These are phyloP conservation scores for Callimico goeldii DNA, from an alignment of 2,797 vertebrate genomes.

Conservation along the genomic window DNA sequence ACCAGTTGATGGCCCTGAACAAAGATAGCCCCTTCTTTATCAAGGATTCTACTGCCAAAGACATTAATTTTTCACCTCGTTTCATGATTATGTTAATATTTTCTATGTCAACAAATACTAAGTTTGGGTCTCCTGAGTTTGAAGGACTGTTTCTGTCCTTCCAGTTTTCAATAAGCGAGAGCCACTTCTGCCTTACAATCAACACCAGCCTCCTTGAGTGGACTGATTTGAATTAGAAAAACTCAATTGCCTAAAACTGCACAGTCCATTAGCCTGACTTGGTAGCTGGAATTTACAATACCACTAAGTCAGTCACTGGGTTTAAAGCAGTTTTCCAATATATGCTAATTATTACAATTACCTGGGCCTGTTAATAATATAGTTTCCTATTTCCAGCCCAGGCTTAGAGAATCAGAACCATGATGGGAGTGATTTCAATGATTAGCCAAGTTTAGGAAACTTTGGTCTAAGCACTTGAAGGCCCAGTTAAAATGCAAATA, in stretches of 20 bases:
- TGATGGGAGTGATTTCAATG: neutral
- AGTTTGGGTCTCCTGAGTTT: neutral
- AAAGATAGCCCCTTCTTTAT: neutral
- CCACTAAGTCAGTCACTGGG: neutral
- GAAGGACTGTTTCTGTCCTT: neutral
- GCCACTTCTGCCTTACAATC: neutral
- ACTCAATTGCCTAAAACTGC: neutral
- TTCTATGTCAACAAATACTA: neutral
- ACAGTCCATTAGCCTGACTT: neutral
- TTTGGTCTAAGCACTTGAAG: neutral
- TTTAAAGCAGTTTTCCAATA: neutral
- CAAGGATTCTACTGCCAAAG: neutral
- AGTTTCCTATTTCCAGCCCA: neutral
- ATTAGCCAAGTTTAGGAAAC: conserved; percentile 14
- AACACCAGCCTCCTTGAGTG: neutral
- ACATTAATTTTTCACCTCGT: neutral
- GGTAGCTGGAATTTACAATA: neutral
- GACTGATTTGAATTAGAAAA: neutral
- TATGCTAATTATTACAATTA: neutral
- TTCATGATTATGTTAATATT: neutral
- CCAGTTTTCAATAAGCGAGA: neutral
- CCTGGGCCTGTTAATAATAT: neutral
- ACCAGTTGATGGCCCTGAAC: neutral
- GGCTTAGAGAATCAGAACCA: neutral
- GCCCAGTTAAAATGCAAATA: neutral